A percentile compares a stretch with the other conserved stretches of the same genome.
Conservation (phyloP, 2,797 vertebrate species). For the Sebastolobus alascanus region DNA sequence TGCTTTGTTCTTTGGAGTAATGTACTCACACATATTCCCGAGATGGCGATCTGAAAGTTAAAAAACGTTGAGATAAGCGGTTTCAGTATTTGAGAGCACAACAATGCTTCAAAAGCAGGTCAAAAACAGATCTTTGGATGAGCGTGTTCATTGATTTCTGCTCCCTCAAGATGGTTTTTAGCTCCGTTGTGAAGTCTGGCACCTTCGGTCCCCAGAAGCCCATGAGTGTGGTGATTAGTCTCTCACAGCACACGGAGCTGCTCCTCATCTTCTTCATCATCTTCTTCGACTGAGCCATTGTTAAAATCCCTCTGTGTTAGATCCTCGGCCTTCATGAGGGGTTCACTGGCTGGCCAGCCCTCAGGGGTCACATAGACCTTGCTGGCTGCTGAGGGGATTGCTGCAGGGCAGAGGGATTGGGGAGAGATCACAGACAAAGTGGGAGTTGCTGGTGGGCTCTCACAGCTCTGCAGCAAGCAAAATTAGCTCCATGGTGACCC, state of each 20-base stretch:
- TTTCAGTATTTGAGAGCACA: constrained; percentile 49
- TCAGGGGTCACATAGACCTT: constrained; percentile 52
- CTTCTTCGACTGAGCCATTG: constrained; percentile 19
- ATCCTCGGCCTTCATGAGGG: constrained; percentile 38
- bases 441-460: constrained; percentile 52
- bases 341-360: constrained; percentile 60
- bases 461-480: constrained; percentile 29
- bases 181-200: constrained; percentile 43
- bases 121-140: constrained; percentile 51
- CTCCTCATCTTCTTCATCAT: constrained; percentile 11
- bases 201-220: constrained; percentile 30
- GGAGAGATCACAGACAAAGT: constrained; percentile 64
- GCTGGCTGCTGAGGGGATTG: constrained; percentile 61
- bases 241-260: constrained; percentile 20
- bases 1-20: constrained; percentile 47
- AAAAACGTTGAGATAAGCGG: constrained; percentile 3
- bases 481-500: constrained; percentile 35
- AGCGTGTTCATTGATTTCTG: constrained; percentile 64
- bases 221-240: constrained; percentile 52
- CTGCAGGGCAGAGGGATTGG: constrained; percentile 62
- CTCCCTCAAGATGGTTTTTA: constrained; percentile 54
- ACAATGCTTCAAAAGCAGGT: constrained; percentile 55
- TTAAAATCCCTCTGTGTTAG: constrained; percentile 50
- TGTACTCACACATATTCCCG: constrained; percentile 42
- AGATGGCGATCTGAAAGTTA: constrained; percentile 33